Conservation (phyloP, 2,797 vertebrate genomes). For the Cichlasoma orientale region DNA sequence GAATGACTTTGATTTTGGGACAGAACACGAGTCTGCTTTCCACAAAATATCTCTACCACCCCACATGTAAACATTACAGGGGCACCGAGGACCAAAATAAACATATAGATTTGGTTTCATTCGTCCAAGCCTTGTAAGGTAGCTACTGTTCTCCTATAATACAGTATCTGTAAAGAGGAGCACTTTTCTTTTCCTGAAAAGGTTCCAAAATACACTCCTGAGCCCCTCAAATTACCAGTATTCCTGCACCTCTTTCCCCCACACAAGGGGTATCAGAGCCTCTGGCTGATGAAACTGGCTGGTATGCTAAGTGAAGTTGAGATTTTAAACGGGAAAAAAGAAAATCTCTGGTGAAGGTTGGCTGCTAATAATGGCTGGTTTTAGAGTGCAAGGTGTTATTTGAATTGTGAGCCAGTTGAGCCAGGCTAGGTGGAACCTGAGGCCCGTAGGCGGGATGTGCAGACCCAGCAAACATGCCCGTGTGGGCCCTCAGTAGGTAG, state of each 20-base stretch:
- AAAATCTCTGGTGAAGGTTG: constrained; percentile 61
- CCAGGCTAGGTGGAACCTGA: constrained; percentile 54
- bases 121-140: constrained; percentile 73
- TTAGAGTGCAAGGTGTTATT: constrained; percentile 57
- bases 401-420: constrained; percentile 52
- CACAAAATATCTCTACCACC: constrained; percentile 28
- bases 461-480: background rate
- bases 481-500: background rate
- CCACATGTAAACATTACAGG: constrained; percentile 65
- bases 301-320: constrained; percentile 65
- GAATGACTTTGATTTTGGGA: constrained; percentile 42
- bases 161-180: constrained; percentile 58
- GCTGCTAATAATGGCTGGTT: constrained; percentile 66
- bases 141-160: constrained; percentile 78
- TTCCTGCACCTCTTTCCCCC: constrained; percentile 17
- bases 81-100: constrained; percentile 73
- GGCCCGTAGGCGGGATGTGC: constrained; percentile 54
- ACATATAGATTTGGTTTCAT: constrained; percentile 60
- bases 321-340: constrained; percentile 52
- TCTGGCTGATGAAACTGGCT: constrained; percentile 69
- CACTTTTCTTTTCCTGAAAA: constrained; percentile 81
- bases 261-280: constrained; percentile 69
- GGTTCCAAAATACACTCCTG: constrained; percentile 78
- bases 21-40: constrained; percentile 42
- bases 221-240: constrained; percentile 58